Base-by-base conservation (phyloP, 2,113 vertebrate species). In the Triplophysa siluroides region DNA sequence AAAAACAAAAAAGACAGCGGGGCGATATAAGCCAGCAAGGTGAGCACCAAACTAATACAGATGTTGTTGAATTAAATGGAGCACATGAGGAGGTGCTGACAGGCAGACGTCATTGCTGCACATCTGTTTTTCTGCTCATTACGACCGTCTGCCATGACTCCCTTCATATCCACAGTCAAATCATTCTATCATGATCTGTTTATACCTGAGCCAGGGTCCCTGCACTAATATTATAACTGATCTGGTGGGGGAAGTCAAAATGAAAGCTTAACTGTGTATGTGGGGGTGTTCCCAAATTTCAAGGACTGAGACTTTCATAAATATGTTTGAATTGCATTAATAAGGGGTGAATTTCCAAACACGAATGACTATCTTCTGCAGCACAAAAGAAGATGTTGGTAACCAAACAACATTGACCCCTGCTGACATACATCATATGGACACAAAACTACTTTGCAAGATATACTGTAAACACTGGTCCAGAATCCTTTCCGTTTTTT, bases 71-170 rank as follows among this genome's bases (percentile, higher is more conserved):
- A 8, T 33, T 10, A 67, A n/a, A 38, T 13, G n/a, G 52, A 78
- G 24, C 64, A 56, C 85, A 84, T 74, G 41, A 84, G 43, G 50
- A 65, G 69, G 29, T 72, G 79, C 58, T 71, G 84, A 84, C 52
- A 58, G 81, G 24, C 4, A 19, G 23, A 26, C 21, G 29, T 78
- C 65, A 78, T 80, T 62, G 78, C 77, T 61, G 64, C 70, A 81
- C 80, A 83, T 88, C 78, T 78, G 70, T 58, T 50, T n/a, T 66
- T 70, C 29, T 62, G 60, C 43, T 76, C 78, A 83, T 76, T 74
- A 74, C 12, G 23, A 52, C 52, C 21, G 63, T 33, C 24, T 60
- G 70, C 6, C 38, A 50, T 19, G 2, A 60, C 38, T 70, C 52
- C 8, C 33, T 12, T 38, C 41, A 21, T 38, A 52, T 38, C 3